These are phyloP conservation scores for Heterodera schachtii DNA, from an alignment of 1,140 invertebrate genomes.

Conservation along the genomic window DNA sequence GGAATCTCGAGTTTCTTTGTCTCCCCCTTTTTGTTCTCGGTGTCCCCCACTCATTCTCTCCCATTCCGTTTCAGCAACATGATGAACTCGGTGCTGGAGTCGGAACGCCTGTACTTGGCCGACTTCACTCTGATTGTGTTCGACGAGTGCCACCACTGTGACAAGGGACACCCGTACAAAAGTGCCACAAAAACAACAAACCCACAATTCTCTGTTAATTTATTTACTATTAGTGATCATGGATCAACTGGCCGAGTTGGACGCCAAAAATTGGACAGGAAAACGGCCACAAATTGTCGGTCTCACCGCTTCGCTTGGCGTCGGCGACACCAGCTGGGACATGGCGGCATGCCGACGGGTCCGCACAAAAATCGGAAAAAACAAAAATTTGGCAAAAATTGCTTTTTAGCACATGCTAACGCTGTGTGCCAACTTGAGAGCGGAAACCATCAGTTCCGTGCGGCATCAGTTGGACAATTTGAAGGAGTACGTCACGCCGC, in stretches of 20 bases:
- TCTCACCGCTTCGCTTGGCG: conserved; percentile 56
- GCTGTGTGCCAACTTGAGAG: conserved; percentile 39
- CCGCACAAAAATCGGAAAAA: neutral
- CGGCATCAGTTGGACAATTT: conserved; percentile 42
- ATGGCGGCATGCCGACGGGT: conserved; percentile 28
- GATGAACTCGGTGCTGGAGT: conserved; percentile 43
- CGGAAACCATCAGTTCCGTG: conserved; percentile 43
- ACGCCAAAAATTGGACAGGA: conserved; percentile 21
- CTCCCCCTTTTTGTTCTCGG: no score
- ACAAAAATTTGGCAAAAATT: neutral
- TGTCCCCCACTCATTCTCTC: no score
- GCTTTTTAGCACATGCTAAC: conserved; percentile 37
- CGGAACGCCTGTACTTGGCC: conserved; percentile 40
- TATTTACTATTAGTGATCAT: conserved; percentile 45
- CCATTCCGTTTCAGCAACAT: conserved; percentile 46
- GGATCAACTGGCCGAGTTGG: conserved; percentile 38
- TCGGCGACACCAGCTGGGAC: conserved; percentile 43
- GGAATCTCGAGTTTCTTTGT: no score
- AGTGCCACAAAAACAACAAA: conserved; percentile 3
- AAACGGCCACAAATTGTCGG: conserved; percentile 51
- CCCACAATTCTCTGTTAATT: neutral
- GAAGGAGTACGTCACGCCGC: conserved; percentile 33
- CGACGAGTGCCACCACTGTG: conserved; percentile 57
- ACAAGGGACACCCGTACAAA: conserved; percentile 51
- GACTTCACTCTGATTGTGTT: conserved; percentile 55